These are phyloP conservation scores for Crotophaga sulcirostris DNA, from an alignment of 2,113 vertebrate genomes.

Conservation along the genomic window DNA sequence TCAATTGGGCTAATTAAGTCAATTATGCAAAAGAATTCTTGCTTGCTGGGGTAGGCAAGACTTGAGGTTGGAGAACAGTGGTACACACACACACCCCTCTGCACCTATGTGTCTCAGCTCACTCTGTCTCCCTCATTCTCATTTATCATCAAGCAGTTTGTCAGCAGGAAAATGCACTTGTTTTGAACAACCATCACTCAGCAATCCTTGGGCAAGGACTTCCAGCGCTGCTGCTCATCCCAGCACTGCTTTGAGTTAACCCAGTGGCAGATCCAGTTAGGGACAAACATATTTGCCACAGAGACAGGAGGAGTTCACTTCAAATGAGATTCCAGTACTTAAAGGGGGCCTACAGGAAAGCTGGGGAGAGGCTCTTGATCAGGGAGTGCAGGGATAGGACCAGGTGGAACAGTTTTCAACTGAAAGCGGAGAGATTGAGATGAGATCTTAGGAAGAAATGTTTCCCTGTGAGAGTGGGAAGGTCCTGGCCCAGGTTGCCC, in stretches of 20 bases:
- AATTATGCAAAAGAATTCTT: not conserved
- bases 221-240: not conserved
- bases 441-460: no score
- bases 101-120: not conserved
- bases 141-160: not conserved
- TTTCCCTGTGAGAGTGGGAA: no score
- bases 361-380: no score
- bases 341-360: no score
- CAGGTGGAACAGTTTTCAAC: no score
- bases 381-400: no score
- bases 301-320: not conserved
- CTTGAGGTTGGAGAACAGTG: not conserved
- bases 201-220: not conserved
- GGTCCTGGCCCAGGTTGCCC: no score
- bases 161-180: not conserved
- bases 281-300: not conserved
- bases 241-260: not conserved
- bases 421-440: no score
- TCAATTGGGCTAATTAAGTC: constrained; percentile 3
- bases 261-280: not conserved
- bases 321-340: not conserved
- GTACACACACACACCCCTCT: not conserved
- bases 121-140: not conserved
- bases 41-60: not conserved
- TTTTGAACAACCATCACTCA: rapidly evolving